Percentiles rank a stretch among this genome's conserved stretches.
phyloP scores from a whole-genome alignment of 2,888 invertebrate genomes.

The Ochropacha duplaris region DNA sequence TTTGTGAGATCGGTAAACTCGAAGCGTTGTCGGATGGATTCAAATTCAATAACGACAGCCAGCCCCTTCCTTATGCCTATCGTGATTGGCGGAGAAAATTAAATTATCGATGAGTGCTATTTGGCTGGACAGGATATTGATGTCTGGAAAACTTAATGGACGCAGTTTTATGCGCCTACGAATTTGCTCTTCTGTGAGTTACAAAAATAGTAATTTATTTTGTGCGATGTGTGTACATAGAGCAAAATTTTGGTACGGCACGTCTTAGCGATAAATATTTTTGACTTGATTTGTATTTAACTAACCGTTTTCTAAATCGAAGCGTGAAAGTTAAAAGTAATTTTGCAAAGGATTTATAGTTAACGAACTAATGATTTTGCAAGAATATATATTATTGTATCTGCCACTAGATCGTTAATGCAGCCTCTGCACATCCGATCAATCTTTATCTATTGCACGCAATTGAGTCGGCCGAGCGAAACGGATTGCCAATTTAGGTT shows the following conservation, averaged over 20 bases:
- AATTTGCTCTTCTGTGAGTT: neutral
- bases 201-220: neutral
- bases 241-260: too few relatives aligned
- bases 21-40: conserved; percentile 20
- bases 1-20: conserved; percentile 43
- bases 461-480: conserved; percentile 53
- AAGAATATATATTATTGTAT: conserved; percentile 61
- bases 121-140: conserved; percentile 63
- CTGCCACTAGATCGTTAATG: conserved; percentile 32
- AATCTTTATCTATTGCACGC: conserved; percentile 56
- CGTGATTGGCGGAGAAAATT: conserved; percentile 40
- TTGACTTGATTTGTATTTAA: conserved; percentile 15
- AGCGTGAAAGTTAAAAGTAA: conserved; percentile 3
- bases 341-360: conserved; percentile 23
- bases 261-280: conserved; percentile 20
- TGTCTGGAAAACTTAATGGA: conserved; percentile 43
- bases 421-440: conserved; percentile 54
- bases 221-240: neutral
- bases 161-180: conserved; percentile 13
- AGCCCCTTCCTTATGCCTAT: conserved; percentile 25
- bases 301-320: conserved; percentile 12
- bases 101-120: conserved; percentile 40
- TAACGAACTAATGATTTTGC: conserved; percentile 47
- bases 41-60: conserved; percentile 39
- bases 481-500: conserved; percentile 63